Base-by-base conservation (phyloP, 2,888 invertebrate genomes). In the Lepidocyrtoides sp. region DNA sequence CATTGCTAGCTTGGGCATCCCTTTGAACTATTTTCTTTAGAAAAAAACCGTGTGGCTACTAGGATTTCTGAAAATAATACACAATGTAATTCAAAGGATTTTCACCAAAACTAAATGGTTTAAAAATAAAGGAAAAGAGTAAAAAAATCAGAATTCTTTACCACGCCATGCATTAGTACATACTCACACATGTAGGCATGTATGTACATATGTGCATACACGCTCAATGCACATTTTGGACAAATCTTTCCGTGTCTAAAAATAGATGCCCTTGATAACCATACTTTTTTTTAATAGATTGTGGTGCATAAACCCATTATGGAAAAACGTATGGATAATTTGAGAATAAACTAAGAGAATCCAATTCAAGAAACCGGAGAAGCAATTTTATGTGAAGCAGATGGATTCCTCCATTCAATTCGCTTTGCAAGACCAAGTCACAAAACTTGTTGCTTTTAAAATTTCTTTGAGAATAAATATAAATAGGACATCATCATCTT, bases 251-350 rank as follows among this genome's bases (percentile, higher is more conserved):
- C 7, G 36, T 36, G 12, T 66, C 69, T 57, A 89, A 83, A 89
- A 89, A 77, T 85, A 90, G 84, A 84, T 85, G 69, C 63, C 81
- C 85, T 72, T 79, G 81, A 81, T 91, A 66, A 44, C 20, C 63
- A 51, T 75, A 23, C 26, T 79, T 90, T 85, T 82, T 85, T 82
- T 72, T 36, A 51, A n/a, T 26, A 48, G 8, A n/a, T 12, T 32
- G 57, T 26, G 17, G 57, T 51, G 17, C 32, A 77, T 77, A 57
- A 82, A 57, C 81, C 66, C 17, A 26, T 72, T 82, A 69, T 51
- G 23, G 8, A 66, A 75, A 60, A 36, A 66, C 41, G 77, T 51
- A 66, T 48, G 84, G 84, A 90, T 90, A 90, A 90, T 89, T 83
- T 82, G 41, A 82, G 82, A 83, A 41, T 51, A 69, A n/a, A 48